Conservation (phyloP, 2,888 invertebrate genomes). For the Aspidiotus rigidus region DNA sequence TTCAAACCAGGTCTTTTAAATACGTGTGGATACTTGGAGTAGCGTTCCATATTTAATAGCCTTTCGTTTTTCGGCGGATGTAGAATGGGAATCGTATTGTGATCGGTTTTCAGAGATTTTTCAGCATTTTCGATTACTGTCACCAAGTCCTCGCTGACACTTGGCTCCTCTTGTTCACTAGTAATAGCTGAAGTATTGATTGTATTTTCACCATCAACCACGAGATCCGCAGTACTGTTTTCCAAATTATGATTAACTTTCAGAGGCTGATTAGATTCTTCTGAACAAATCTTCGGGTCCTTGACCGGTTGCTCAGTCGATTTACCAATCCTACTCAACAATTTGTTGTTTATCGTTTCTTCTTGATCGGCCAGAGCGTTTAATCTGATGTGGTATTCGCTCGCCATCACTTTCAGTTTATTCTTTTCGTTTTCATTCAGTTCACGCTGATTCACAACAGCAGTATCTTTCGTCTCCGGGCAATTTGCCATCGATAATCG, state of each 20-base stretch:
- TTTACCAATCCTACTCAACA: background rate
- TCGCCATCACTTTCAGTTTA: slow-evolving; percentile 27
- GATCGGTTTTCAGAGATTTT: background rate
- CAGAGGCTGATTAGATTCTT: background rate
- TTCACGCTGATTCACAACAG: background rate
- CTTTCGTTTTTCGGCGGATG: background rate
- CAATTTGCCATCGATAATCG: background rate
- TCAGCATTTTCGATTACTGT: slow-evolving; percentile 3
- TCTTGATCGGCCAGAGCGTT: slow-evolving; percentile 3
- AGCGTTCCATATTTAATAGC: background rate
- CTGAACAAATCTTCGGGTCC: background rate
- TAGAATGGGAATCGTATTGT: background rate
- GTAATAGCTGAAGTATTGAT: too few species aligned
- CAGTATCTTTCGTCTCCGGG: background rate
- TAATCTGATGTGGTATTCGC: slow-evolving; percentile 25
- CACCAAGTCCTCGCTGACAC: slow-evolving; percentile 1
- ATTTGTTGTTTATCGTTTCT: background rate
- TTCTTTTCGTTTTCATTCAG: slow-evolving; percentile 16
- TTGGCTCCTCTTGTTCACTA: background rate
- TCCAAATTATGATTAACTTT: background rate
- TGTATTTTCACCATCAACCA: too few species aligned
- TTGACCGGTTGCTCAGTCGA: background rate
- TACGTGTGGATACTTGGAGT: background rate
- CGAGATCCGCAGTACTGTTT: background rate
- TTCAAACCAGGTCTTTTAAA: background rate